A percentile compares a stretch with the other conserved stretches of the same genome.
phyloP scores from a whole-genome alignment of 2,113 vertebrate species.

The Urocitellus parryii region DNA sequence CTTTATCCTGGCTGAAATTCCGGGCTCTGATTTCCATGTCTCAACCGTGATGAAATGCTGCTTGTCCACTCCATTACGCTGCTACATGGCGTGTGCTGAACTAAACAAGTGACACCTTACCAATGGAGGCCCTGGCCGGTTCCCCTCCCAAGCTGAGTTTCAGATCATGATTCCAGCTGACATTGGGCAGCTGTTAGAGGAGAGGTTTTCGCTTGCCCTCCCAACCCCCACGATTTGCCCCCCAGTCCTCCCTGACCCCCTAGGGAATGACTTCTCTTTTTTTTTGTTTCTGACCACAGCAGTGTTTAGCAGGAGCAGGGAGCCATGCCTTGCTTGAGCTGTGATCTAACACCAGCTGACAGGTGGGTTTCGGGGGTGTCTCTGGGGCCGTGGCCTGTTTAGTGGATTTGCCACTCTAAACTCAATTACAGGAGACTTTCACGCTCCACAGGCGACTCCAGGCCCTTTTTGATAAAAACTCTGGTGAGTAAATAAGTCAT shows the following conservation, averaged over 20 bases:
- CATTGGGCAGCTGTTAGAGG: slow-evolving; percentile 90
- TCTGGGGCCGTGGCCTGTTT: slow-evolving; percentile 93
- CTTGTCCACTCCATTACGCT: slow-evolving; percentile 82
- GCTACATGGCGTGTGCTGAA: slow-evolving; percentile 67
- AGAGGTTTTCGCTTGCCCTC: slow-evolving; percentile 38
- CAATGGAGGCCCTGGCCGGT: slow-evolving; percentile 78
- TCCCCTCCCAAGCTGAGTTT: slow-evolving; percentile 86
- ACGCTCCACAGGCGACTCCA: slow-evolving; percentile 87
- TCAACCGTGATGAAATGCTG: slow-evolving; percentile 70
- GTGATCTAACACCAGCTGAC: slow-evolving; percentile 97
- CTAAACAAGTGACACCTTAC: slow-evolving; percentile 83
- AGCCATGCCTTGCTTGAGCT: slow-evolving; percentile 87
- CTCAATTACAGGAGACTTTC: slow-evolving; percentile 91
- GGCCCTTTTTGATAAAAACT: slow-evolving; percentile 90
- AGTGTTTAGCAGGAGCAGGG: slow-evolving; percentile 87
- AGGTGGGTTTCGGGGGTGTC: slow-evolving; percentile 95
- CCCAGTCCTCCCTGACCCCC: slow-evolving; percentile 41
- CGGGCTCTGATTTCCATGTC: slow-evolving; percentile 43
- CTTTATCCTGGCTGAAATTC: slow-evolving; percentile 65
- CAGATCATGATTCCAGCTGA: slow-evolving; percentile 91
- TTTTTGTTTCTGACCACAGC: slow-evolving; percentile 78
- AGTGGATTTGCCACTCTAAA: slow-evolving; percentile 91
- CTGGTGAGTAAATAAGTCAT: slow-evolving; percentile 90
- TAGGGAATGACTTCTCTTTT: slow-evolving; percentile 80
- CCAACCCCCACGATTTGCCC: slow-evolving; percentile 24